Evolutionary conservation across 2,888 invertebrate genomes (phyloP), one percentile per base, ranked within the genome.

Genomic region (Epistrophe grossulariae): DNA sequence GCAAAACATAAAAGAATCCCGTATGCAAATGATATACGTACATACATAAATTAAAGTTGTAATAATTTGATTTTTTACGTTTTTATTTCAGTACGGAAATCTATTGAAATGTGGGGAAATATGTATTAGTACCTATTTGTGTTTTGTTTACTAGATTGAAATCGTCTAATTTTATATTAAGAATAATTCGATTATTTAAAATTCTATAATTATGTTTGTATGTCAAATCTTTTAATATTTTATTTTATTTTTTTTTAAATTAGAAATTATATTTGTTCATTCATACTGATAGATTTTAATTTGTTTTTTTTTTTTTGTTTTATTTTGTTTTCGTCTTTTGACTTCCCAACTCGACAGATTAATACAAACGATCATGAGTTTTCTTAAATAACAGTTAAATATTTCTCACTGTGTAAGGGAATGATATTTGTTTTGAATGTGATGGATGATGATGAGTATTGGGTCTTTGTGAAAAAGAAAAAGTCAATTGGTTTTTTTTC

Each of bases 281-380:
- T 19, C 11, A 50, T 24, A 68, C 78, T 72, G 71, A 62, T 66
- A 71, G 13, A 28, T 28, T 68, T 62, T 71, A 48, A 55, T 60
- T 52, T 60, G 38, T 13, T 68, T 55, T 11, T 68, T 48, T 11
- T 59, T 72, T 66, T 17, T 35, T 70, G 57, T 19, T 6, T 6
- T 28, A 4, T 19, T 48, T 78, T 60, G 6, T 48, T 78, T 68
- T 50, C 4, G 13, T 17, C n/a, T 43, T 52, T 77, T 68, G 35
- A 52, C 73, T 85, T 73, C 85, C 81, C 85, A 78, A 70, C 81
- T 82, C 85, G 73, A 78, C 64, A 74, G 81, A 79, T 43, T 78
- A 59, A 38, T 35, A 59, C 11, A 35, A 59, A 59, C 5, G 35
- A 45, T 45, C 13, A 31, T 50, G 31, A 9, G 19, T 76, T 72